Evolutionary conservation across 2,113 vertebrate genomes (phyloP).

Genomic region (Ifrita kowaldi): DNA sequence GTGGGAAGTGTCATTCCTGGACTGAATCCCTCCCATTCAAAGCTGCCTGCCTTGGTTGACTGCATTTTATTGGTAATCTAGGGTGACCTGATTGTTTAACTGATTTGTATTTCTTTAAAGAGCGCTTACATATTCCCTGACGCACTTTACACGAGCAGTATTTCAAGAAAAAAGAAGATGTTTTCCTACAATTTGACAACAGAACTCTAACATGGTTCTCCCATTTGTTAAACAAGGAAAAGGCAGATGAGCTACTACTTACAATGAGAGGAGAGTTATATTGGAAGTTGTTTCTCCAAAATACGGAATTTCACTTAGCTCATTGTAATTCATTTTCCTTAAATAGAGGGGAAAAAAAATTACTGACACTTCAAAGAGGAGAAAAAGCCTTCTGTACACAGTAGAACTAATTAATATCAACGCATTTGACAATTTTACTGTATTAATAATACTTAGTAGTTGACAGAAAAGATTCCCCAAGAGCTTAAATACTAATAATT

Average conservation of each 20-base stretch:
- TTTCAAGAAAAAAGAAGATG: background rate
- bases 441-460: background rate
- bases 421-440: background rate
- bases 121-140: background rate
- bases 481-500: background rate
- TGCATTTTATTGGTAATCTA: background rate
- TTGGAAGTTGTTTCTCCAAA: constrained; percentile 88
- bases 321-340: constrained; percentile 95
- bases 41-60: background rate
- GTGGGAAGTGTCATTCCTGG: background rate
- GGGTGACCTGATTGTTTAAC: background rate
- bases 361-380: background rate
- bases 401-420: background rate
- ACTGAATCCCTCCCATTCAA: background rate
- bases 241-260: constrained; percentile 73
- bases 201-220: background rate
- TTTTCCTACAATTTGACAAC: background rate
- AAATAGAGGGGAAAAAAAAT: background rate
- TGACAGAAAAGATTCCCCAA: background rate
- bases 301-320: constrained; percentile 84
- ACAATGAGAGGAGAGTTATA: constrained; percentile 90
- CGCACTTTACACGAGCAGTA: background rate
- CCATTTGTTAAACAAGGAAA: background rate
- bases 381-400: background rate
- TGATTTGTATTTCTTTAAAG: background rate